These are phyloP conservation scores for Bothrops jararaca DNA, from an alignment of 2,113 vertebrate species.

Conservation along the genomic window DNA sequence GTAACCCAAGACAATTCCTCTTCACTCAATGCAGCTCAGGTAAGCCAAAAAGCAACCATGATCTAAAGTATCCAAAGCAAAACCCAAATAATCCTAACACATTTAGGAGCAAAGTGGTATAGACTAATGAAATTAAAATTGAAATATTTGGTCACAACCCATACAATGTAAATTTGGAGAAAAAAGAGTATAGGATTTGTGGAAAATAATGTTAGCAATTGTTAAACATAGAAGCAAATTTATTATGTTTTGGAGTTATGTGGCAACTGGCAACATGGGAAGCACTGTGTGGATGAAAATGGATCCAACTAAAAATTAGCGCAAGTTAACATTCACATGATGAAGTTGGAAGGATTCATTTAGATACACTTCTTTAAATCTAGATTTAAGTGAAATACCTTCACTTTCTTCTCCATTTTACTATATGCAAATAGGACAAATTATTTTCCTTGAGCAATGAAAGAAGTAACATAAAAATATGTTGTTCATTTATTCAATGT, in stretches of 20 bases:
- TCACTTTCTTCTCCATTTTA: not conserved
- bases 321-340: not conserved
- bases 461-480: not conserved
- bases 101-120: not conserved
- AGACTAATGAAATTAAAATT: not conserved
- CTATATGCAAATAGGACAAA: not conserved
- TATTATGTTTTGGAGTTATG: not conserved
- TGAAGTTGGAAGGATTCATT: not conserved
- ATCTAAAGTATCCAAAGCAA: not conserved
- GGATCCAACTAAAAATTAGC: not conserved
- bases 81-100: not conserved
- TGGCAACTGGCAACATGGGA: not conserved
- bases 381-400: not conserved
- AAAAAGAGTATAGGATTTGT: not conserved
- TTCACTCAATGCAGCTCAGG: no score
- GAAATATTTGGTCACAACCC: not conserved
- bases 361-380: not conserved
- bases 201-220: not conserved
- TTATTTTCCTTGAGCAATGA: not conserved
- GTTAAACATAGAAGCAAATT: not conserved
- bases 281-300: not conserved
- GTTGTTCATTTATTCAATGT: not conserved
- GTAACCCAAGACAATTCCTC: no score
- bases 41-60: not conserved
- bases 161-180: not conserved